Base-by-base conservation (phyloP, 2,113 vertebrate species). In the Datnioides undecimradiatus region DNA sequence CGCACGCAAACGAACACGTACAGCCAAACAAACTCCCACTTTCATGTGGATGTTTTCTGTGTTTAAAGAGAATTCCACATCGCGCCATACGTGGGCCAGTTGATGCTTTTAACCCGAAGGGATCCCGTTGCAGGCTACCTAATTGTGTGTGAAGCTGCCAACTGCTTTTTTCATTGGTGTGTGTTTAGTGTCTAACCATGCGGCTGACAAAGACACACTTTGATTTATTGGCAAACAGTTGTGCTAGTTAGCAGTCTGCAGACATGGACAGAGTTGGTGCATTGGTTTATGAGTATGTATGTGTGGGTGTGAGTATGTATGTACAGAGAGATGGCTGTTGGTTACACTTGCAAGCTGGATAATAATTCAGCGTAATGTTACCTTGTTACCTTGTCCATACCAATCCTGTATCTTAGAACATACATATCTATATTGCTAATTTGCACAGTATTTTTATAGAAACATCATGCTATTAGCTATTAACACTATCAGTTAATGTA, bases 221-320 rank as follows among this genome's bases (percentile, higher is more conserved):
- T 97, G 97, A 98, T 97, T 96, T 97, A 97, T 96, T 95, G 95
- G 94, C 92, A 95, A 95, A 95, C 96, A 96, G 95, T 95, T 93
- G 87, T 91, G 94, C 96, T 96, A 96, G 95, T 97, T 96, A 96
- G 95, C 95, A 95, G 95, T 76, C 72, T 75, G 73, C 23, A 75
- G 77, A 65, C 45, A 57, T 9, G 62, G 46, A 51, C 54, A 73
- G 36, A 57, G 66, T 75, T 66, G 55, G 64, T 82, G 40, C 57
- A n/a, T 63, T 17, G 59, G 57, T 65, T 16, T 73, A 31, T 59
- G 27, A 73, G 68, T 63, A 58, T 58, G 62, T 45, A 31, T 76
- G 62, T 17, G 23, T 5, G 31, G 16, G 5, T 62, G n/a, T 46
- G 36, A 67, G 2, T 48, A 46, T 55, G 16, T 59, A 45, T 65